Evolutionary conservation across 2,888 invertebrate species (phyloP), one percentile per base, ranked within the genome.

Genomic region (Sphaerophoria rueppellii): DNA sequence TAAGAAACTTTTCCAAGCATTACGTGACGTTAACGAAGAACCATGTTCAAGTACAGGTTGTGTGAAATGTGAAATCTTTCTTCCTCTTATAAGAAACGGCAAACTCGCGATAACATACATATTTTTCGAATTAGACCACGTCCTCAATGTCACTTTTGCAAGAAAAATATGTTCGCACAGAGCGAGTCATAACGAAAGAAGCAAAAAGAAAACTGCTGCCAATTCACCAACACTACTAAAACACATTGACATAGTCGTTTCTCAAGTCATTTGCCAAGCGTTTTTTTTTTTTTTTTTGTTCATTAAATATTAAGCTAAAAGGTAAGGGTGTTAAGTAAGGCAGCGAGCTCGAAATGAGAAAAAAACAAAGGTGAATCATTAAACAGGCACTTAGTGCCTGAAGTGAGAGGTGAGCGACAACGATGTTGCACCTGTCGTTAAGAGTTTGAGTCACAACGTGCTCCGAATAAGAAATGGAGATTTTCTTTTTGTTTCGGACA

Each of bases 381-480:
- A 69, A 82, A 63, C 55, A 82, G 70, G 65, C 74, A 46, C 32
- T 24, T 24, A 24, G 24, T 24, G 24, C 24, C 24, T 24, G 24
- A 24, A 67, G 50, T 35, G 65, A 46, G 57, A 77, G 78, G 71
- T 78, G 78, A 82, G 79, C 63, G 82, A 70, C 82, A 79, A 74
- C 65, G 70, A 60, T 71, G 74, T 79, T 71, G 65, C 79, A 82
- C 82, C 82, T 82, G 82, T 74, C 82, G 79, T 70, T 82, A 58
- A 54, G 14, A 74, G 74, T 79, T 43, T 63, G 74, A 60, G 6
- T 35, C 40, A 60, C 58, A 74, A 79, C 79, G 79, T 82, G 82
- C 79, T 37, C 34, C 40, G 79, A 35, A 37, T 71, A 54, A 65
- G 40, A 71, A 79, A 57, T 43, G 34, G 5, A 60, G 14, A 79